These are phyloP conservation scores for Pygocentrus nattereri DNA, from an alignment of 2,797 vertebrate species.

Conservation along the genomic window DNA sequence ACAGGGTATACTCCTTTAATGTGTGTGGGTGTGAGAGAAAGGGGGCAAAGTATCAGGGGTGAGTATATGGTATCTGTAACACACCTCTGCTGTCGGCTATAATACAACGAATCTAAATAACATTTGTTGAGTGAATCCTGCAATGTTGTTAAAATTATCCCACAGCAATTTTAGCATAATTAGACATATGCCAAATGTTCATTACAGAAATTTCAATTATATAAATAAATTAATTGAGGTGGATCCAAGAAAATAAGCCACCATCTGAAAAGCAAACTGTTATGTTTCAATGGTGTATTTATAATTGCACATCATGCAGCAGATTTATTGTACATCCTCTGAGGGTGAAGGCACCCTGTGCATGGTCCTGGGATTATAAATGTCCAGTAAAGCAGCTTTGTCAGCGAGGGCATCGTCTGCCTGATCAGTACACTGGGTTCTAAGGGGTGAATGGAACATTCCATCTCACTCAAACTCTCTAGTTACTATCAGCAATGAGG, in stretches of 20 bases:
- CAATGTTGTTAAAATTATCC: neutral
- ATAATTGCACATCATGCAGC: neutral
- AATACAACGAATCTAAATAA: slow-evolving; percentile 5
- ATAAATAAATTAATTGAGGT: neutral
- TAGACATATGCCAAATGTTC: neutral
- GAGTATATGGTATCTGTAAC: neutral
- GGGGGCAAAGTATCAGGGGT: neutral
- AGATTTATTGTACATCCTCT: neutral
- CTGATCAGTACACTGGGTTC: slow-evolving; percentile 22
- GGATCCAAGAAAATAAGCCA: slow-evolving; percentile 1
- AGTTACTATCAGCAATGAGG: slow-evolving; percentile 60
- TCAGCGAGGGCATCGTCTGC: slow-evolving; percentile 16
- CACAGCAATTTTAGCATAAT: neutral
- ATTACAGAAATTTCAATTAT: slow-evolving; percentile 7
- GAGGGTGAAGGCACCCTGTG: neutral
- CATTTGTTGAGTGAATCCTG: slow-evolving; percentile 7
- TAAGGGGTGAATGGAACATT: slow-evolving; percentile 53
- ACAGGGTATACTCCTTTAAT: neutral
- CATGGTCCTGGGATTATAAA: slow-evolving; percentile 11
- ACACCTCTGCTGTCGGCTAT: neutral
- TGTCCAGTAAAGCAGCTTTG: neutral
- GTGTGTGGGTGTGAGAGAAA: neutral
- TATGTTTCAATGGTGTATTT: neutral
- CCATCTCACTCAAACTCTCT: slow-evolving; percentile 53
- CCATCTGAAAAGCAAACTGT: neutral